These are phyloP conservation scores for Heteromyza rotundicornis DNA, from an alignment of 2,888 invertebrate species.

Conservation along the genomic window DNA sequence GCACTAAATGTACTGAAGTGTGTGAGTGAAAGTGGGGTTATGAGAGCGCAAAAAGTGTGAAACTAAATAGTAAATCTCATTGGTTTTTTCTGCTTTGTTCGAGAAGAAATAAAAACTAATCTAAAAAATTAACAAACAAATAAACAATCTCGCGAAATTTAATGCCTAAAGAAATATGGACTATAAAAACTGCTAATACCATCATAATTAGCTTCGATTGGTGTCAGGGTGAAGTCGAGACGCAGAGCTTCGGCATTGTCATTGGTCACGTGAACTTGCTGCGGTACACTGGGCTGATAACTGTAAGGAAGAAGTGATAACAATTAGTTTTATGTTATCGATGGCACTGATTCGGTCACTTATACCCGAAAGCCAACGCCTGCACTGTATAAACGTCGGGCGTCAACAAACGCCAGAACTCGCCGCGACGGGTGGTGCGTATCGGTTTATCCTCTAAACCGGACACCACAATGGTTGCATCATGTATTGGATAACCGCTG, in stretches of 20 bases:
- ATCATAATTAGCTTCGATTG: constrained; percentile 57
- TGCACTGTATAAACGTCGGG: constrained; percentile 85
- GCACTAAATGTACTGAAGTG: too few species aligned
- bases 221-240: constrained; percentile 58
- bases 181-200: constrained; percentile 61
- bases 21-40: too few species aligned
- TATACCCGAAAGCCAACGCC: constrained; percentile 75
- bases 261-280: constrained; percentile 59
- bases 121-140: constrained; percentile 4
- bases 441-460: constrained; percentile 81
- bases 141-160: too few species aligned
- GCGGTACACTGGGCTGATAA: constrained; percentile 64
- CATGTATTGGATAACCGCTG: constrained; percentile 63
- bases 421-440: constrained; percentile 79
- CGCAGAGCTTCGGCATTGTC: constrained; percentile 55
- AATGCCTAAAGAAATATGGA: constrained; percentile 58
- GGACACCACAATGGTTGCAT: constrained; percentile 77
- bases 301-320: constrained; percentile 56
- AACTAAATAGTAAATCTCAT: too few species aligned
- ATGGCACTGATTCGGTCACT: too few species aligned
- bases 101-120: too few species aligned
- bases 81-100: too few species aligned
- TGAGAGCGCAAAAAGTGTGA: too few species aligned
- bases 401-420: constrained; percentile 91
- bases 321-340: not conserved